Evolutionary conservation across 2,113 vertebrate genomes (phyloP).

Genomic region (Nothocercus julius): DNA sequence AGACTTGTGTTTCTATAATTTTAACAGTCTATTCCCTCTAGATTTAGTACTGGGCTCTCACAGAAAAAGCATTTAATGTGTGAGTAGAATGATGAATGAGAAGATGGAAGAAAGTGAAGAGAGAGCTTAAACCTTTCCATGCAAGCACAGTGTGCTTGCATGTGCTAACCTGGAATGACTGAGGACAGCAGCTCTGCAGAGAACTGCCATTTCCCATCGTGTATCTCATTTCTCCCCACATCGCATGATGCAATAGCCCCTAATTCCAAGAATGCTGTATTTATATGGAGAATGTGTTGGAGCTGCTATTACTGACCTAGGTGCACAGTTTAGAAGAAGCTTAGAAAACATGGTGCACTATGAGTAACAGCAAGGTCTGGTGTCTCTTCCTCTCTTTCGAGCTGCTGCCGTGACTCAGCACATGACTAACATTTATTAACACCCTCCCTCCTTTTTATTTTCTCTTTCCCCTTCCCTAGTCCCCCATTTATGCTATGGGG

Average conservation of each 20-base stretch:
- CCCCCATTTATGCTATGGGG: neutral
- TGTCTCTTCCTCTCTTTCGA: neutral
- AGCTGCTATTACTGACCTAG: neutral
- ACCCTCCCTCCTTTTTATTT: neutral
- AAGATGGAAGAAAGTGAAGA: neutral
- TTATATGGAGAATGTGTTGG: neutral
- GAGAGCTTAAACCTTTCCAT: neutral
- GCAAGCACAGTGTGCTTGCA: neutral
- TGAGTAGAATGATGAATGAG: neutral
- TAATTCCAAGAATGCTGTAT: neutral
- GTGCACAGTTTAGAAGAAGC: neutral
- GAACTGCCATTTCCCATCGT: neutral
- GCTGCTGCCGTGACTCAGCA: neutral
- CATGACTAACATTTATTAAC: neutral
- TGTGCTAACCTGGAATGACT: neutral
- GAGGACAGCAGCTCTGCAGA: neutral
- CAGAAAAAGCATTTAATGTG: neutral
- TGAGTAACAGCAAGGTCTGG: neutral
- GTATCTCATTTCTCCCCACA: neutral
- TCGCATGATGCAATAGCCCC: neutral
- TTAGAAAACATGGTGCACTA: neutral
- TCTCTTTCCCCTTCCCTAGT: neutral
- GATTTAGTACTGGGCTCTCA: neutral
- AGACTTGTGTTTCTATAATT: neutral
- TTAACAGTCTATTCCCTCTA: neutral